These are phyloP conservation scores for Cairina moschata DNA, from an alignment of 2,113 vertebrate species.

Conservation along the genomic window DNA sequence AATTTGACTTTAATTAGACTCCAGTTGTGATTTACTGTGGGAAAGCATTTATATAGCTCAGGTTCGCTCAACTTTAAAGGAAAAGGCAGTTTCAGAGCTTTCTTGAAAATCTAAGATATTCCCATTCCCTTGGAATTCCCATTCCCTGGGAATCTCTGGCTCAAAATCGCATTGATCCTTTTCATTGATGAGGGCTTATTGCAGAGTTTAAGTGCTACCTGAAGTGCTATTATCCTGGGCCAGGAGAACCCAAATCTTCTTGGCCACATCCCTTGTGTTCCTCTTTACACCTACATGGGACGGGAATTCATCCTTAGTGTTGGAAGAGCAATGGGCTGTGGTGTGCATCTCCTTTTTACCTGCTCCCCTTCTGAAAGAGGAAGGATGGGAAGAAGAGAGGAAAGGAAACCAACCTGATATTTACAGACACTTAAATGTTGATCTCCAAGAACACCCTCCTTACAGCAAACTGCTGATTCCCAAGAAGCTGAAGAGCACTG, in stretches of 20 bases:
- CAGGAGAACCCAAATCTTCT: not conserved
- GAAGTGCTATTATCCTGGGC: not conserved
- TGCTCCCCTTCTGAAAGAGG: not conserved
- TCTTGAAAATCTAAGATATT: not conserved
- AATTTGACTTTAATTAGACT: not conserved
- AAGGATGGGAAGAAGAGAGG: not conserved
- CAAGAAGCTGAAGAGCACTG: not conserved
- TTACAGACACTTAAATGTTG: not conserved
- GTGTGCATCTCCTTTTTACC: not conserved
- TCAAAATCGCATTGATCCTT: accelerated
- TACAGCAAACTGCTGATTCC: not conserved
- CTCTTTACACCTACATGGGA: not conserved
- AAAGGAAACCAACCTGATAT: not conserved
- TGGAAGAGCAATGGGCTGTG: not conserved
- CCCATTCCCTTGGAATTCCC: not conserved
- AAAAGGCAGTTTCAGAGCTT: not conserved
- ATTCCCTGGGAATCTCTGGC: not conserved
- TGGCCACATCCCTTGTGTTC: not conserved
- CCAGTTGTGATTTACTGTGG: not conserved
- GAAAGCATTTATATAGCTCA: not conserved
- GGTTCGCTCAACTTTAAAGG: not conserved
- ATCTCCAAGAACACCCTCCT: not conserved
- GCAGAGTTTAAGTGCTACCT: not conserved
- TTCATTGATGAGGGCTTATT: not conserved
- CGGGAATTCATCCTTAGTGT: not conserved